A percentile compares a stretch with the other conserved stretches of the same genome.
Conservation (phyloP, 2,888 invertebrate species). For the Polietes domitor region DNA sequence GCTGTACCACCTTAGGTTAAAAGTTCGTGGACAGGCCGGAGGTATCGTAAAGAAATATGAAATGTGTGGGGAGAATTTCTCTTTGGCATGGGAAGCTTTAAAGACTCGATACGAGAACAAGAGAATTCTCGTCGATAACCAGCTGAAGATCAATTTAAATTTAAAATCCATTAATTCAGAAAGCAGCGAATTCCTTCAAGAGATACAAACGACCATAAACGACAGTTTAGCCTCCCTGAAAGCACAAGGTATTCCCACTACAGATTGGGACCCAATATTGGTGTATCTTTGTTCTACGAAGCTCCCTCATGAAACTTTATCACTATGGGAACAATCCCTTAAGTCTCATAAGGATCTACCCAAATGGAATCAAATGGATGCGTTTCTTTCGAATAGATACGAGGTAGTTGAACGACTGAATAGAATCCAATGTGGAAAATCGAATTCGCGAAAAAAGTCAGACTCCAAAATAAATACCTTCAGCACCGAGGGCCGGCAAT, state of each 20-base stretch:
- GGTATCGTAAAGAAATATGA: constrained; percentile 20
- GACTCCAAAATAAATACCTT: not conserved
- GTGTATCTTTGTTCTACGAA: constrained; percentile 35
- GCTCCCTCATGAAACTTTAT: constrained; percentile 21
- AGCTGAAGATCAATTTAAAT: not conserved
- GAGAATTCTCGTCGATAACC: constrained; percentile 40
- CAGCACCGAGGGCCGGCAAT: not conserved
- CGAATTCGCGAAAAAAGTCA: not conserved
- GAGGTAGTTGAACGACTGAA: not conserved
- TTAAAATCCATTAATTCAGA: not conserved
- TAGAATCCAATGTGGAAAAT: not conserved
- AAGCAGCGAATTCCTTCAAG: not conserved
- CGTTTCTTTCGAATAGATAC: not conserved
- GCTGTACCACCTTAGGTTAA: constrained; percentile 27
- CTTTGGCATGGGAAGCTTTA: constrained; percentile 37
- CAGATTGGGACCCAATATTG: constrained; percentile 35
- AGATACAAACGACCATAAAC: constrained; percentile 19
- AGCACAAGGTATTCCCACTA: too few species aligned
- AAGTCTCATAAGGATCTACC: not conserved
- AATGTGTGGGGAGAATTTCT: constrained; percentile 27
- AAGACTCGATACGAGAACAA: constrained; percentile 39
- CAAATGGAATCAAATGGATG: not conserved
- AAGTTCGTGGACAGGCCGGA: constrained; percentile 5
- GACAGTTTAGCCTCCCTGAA: too few species aligned
- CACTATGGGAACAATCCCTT: constrained; percentile 29